A percentile compares a stretch with the other conserved stretches of the same genome.
phyloP scores from a whole-genome alignment of 1,140 invertebrate genomes.

The Gerris buenoi region DNA sequence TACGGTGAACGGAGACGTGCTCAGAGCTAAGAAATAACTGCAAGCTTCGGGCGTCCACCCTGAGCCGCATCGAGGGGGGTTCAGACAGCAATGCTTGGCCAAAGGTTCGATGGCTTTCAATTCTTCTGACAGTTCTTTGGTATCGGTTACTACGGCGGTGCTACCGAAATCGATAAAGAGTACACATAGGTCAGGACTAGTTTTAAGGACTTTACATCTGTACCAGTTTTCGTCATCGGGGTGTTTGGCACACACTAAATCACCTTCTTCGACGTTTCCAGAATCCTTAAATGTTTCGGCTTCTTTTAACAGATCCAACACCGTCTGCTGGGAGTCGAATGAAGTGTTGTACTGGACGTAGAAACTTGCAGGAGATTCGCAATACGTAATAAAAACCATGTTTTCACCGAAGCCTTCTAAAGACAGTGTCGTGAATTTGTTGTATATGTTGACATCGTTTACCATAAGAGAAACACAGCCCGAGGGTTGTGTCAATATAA shows the following conservation, averaged over 20 bases:
- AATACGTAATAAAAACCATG: background rate
- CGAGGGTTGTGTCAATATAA: background rate
- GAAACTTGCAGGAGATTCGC: background rate
- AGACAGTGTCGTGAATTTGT: background rate
- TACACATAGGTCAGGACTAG: conserved; percentile 35
- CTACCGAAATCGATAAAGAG: conserved; percentile 43
- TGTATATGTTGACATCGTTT: background rate
- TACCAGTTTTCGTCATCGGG: conserved; percentile 47
- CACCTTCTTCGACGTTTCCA: conserved; percentile 23
- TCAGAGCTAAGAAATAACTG: background rate
- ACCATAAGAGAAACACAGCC: background rate
- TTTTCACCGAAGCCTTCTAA: background rate
- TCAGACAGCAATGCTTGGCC: background rate
- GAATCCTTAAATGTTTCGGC: background rate
- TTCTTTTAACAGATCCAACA: background rate
- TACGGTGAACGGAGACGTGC: background rate
- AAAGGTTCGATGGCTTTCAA: background rate
- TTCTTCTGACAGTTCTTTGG: background rate
- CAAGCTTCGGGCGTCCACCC: background rate
- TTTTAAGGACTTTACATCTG: conserved; percentile 43
- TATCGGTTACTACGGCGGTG: background rate
- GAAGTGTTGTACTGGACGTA: background rate
- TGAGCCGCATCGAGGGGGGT: background rate
- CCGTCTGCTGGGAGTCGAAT: background rate
- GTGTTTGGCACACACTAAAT: conserved; percentile 47